A percentile compares a stretch with the other conserved stretches of the same genome.
Evolutionary conservation across 2,113 vertebrate genomes (phyloP).

Genomic region (Silurus asotus): DNA sequence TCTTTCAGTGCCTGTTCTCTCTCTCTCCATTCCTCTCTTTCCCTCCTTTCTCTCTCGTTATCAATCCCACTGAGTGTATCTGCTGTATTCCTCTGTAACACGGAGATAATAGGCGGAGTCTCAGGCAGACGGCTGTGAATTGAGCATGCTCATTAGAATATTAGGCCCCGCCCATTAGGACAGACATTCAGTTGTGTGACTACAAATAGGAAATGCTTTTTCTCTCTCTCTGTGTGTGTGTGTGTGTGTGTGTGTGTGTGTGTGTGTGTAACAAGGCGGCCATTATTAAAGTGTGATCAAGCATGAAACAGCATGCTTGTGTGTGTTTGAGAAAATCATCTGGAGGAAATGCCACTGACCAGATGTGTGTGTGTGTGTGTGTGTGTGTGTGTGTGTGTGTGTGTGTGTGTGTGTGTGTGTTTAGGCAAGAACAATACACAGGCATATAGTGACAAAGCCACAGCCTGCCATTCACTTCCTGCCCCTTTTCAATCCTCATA

Average conservation of each 20-base stretch:
- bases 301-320: slow-evolving; percentile 29
- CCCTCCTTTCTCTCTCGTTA: background rate
- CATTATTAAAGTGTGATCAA: slow-evolving; percentile 43
- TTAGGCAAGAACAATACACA: slow-evolving; percentile 29
- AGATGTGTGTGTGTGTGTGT: background rate
- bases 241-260: background rate
- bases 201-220: background rate
- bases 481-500: background rate
- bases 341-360: slow-evolving; percentile 15
- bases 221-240: background rate
- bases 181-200: background rate
- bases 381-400: background rate
- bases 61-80: background rate
- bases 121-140: background rate
- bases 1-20: background rate
- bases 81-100: background rate
- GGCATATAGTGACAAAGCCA: slow-evolving; percentile 13
- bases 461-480: slow-evolving; percentile 34
- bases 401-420: background rate
- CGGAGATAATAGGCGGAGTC: background rate
- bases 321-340: slow-evolving; percentile 3
- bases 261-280: slow-evolving; percentile 31
- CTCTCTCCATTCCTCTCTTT: background rate
- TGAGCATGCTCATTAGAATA: background rate
- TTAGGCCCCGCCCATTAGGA: background rate